phyloP scores from a whole-genome alignment of 1,140 invertebrate genomes.

The Aleiodes sp. region DNA sequence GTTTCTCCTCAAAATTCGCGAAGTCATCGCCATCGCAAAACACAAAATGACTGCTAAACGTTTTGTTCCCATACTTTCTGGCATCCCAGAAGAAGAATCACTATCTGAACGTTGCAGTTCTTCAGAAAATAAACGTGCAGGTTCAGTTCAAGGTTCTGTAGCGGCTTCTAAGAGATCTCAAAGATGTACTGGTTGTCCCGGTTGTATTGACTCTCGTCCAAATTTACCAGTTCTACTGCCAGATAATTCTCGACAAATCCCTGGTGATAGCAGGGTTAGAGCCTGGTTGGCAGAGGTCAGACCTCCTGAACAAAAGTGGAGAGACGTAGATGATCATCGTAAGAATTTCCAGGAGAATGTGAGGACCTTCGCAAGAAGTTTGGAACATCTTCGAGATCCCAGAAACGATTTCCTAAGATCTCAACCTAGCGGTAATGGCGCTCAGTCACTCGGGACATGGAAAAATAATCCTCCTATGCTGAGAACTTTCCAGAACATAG shows the following conservation, averaged over 20 bases:
- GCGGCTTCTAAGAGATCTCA: slow-evolving; percentile 47
- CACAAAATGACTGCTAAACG: slow-evolving; percentile 84
- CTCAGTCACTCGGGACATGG: slow-evolving; percentile 43
- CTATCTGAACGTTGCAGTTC: slow-evolving; percentile 45
- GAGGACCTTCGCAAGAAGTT: slow-evolving; percentile 44
- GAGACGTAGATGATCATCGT: slow-evolving; percentile 42
- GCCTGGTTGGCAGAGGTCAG: slow-evolving; percentile 82
- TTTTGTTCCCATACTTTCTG: slow-evolving; percentile 77
- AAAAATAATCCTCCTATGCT: slow-evolving; percentile 49
- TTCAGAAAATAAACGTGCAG: slow-evolving; percentile 51
- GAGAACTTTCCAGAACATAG: slow-evolving; percentile 50
- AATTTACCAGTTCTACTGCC: slow-evolving; percentile 40
- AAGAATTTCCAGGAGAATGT: slow-evolving; percentile 49
- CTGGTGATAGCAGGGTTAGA: slow-evolving; percentile 76
- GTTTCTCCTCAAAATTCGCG: slow-evolving; percentile 85
- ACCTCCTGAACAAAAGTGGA: slow-evolving; percentile 56
- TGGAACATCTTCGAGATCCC: slow-evolving; percentile 53
- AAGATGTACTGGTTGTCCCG: slow-evolving; percentile 73
- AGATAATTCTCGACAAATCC: slow-evolving; percentile 40
- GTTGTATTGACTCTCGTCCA: slow-evolving; percentile 63
- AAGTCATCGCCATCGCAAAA: slow-evolving; percentile 87
- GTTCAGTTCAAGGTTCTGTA: slow-evolving; percentile 41
- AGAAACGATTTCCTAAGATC: slow-evolving; percentile 43
- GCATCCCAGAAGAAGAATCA: slow-evolving; percentile 84
- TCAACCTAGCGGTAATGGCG: background rate